A percentile compares a stretch with the other conserved stretches of the same genome.
phyloP scores from a whole-genome alignment of 2,113 vertebrate genomes.

The Podocnemis expansa region DNA sequence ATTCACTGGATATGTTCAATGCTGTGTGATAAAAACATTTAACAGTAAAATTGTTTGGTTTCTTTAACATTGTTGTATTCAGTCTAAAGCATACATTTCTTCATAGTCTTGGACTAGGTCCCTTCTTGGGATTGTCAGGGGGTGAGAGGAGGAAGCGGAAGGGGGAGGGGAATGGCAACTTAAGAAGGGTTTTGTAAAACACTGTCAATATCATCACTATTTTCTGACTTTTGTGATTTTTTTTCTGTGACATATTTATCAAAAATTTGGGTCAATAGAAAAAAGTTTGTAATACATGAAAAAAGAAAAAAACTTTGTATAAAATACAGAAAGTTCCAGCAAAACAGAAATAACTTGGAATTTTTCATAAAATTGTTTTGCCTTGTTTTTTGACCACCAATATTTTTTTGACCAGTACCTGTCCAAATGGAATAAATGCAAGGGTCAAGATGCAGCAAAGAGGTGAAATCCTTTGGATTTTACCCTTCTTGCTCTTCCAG shows the following conservation, averaged over 20 bases:
- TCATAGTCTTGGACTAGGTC: not conserved
- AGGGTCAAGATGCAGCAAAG: not conserved
- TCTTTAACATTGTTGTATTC: conserved; percentile 24
- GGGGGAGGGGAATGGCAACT: not conserved
- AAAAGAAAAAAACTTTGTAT: not conserved
- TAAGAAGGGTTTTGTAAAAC: not conserved
- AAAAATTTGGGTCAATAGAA: not conserved
- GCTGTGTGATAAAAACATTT: conserved; percentile 66
- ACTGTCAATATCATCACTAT: not conserved
- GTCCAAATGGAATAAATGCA: not conserved
- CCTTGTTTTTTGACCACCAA: not conserved
- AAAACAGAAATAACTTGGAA: not conserved
- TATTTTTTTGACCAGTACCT: not conserved
- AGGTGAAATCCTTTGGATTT: not conserved
- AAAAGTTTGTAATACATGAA: not conserved
- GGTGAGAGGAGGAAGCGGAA: not conserved
- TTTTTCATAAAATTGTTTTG: not conserved
- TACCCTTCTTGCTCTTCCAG: not conserved
- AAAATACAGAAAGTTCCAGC: not conserved
- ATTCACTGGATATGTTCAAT: conserved; percentile 78
- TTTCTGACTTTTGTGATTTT: not conserved
- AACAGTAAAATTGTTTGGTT: not conserved
- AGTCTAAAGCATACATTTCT: conserved; percentile 36
- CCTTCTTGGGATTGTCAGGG: not conserved
- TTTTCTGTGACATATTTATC: not conserved